These are phyloP conservation scores for Diaprepes abbreviatus DNA, from an alignment of 2,888 invertebrate genomes.

Conservation along the genomic window DNA sequence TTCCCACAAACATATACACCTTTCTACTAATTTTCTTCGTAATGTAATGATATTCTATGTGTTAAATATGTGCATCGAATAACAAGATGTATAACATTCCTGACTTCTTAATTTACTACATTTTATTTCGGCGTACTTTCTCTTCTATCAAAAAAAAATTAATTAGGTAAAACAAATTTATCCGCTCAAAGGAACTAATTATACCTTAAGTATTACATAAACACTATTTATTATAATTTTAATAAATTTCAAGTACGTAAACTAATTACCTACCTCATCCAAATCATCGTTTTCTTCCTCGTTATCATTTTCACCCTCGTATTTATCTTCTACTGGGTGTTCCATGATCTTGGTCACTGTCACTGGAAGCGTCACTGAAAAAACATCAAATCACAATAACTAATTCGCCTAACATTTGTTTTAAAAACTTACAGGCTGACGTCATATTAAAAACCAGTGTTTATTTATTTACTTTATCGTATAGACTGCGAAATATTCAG, in stretches of 20 bases:
- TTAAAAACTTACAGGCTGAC: conserved; percentile 48
- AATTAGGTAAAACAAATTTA: too few species aligned
- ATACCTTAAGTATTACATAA: too few species aligned
- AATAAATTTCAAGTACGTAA: not conserved
- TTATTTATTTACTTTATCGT: conserved; percentile 30
- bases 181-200: too few species aligned
- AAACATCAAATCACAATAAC: conserved; percentile 32
- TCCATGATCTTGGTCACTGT: conserved; percentile 53
- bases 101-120: too few species aligned
- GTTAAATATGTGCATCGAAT: too few species aligned
- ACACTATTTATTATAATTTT: too few species aligned
- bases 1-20: too few species aligned
- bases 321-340: conserved; percentile 50
- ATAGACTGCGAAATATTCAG: conserved; percentile 22
- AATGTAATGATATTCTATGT: too few species aligned
- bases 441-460: conserved; percentile 38
- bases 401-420: conserved; percentile 18
- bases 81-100: too few species aligned
- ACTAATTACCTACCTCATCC: conserved; percentile 54
- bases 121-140: too few species aligned
- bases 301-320: conserved; percentile 44
- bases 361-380: conserved; percentile 51
- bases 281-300: conserved; percentile 54
- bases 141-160: too few species aligned
- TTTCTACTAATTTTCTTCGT: too few species aligned